Evolutionary conservation across 2,113 vertebrate species (phyloP).

Genomic region (Steatornis caripensis): DNA sequence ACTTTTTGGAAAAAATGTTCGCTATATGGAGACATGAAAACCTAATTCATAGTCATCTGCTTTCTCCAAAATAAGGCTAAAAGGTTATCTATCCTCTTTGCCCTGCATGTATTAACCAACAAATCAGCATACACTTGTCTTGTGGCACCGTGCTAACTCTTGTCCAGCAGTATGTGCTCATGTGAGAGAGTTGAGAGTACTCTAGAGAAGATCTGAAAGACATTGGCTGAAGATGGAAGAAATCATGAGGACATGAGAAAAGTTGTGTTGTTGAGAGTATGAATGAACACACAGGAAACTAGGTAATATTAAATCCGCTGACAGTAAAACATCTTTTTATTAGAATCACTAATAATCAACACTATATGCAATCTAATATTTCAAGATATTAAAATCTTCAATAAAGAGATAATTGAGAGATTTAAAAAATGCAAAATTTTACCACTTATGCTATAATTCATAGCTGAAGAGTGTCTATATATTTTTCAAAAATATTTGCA

Average conservation of each 20-base stretch:
- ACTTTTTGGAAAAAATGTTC: neutral
- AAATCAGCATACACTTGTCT: neutral
- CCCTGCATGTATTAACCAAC: neutral
- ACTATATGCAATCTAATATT: neutral
- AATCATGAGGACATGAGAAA: neutral
- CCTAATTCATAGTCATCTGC: neutral
- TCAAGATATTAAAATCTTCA: neutral
- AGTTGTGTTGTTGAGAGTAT: neutral
- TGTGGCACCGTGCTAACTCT: neutral
- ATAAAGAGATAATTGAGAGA: neutral
- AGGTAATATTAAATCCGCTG: neutral
- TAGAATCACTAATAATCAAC: neutral
- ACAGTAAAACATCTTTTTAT: neutral
- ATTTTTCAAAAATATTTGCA: neutral
- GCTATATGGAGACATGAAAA: neutral
- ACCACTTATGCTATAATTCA: neutral
- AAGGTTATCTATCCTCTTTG: neutral
- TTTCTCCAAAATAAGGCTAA: neutral
- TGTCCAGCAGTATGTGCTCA: neutral
- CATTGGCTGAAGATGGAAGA: neutral
- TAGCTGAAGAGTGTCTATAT: neutral
- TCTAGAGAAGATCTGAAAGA: neutral
- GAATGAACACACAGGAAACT: neutral
- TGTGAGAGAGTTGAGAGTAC: neutral
- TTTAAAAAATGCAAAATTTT: neutral